Evolutionary conservation across 1,140 invertebrate genomes (phyloP).

Genomic region (Bombus polaris): DNA sequence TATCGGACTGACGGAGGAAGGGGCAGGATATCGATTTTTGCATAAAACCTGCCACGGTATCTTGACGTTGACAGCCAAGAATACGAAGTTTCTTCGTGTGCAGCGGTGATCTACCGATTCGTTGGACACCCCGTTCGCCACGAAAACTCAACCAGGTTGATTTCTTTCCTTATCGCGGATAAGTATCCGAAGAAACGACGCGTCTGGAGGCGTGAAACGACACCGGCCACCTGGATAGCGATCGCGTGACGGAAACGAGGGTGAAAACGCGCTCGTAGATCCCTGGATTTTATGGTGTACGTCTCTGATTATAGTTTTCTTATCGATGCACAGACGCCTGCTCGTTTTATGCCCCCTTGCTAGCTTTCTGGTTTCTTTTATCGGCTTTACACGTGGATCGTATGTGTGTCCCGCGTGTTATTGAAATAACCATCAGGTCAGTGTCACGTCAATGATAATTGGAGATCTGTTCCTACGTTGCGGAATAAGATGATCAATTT

Average conservation of each 20-base stretch:
- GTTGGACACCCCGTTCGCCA: background rate
- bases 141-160: background rate
- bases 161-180: slow-evolving; percentile 2
- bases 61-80: background rate
- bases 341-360: background rate
- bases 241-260: background rate
- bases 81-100: background rate
- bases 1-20: background rate
- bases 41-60: slow-evolving; percentile 42
- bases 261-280: background rate
- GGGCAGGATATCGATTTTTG: slow-evolving; percentile 51
- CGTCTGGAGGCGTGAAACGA: slow-evolving; percentile 1
- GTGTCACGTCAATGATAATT: too few species aligned
- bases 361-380: too few species aligned
- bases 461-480: too few species aligned
- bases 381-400: too few species aligned
- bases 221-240: background rate
- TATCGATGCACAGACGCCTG: background rate
- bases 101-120: slow-evolving; percentile 3
- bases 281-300: background rate
- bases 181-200: background rate
- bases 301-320: slow-evolving; percentile 8
- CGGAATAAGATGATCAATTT: too few species aligned
- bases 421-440: too few species aligned
- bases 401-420: too few species aligned